These are phyloP conservation scores for Puffinus mauretanicus DNA, from an alignment of 2,113 vertebrate genomes.

Conservation along the genomic window DNA sequence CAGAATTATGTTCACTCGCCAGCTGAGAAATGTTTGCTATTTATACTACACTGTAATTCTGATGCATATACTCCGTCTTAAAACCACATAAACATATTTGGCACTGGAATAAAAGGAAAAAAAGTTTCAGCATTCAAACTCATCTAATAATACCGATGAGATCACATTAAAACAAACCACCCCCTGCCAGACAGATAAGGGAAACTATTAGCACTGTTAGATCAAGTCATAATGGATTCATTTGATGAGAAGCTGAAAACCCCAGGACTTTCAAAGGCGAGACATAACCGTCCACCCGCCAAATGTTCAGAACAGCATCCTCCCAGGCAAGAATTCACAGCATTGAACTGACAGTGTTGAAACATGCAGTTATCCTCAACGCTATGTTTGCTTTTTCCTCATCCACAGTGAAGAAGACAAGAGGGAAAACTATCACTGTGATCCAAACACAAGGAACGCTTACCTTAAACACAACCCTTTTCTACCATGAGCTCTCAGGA, in stretches of 20 bases:
- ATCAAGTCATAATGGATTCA: not conserved
- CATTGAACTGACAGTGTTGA: not conserved
- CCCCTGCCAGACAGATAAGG: not conserved
- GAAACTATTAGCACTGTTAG: not conserved
- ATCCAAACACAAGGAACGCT: not conserved
- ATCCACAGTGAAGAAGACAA: not conserved
- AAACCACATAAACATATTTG: not conserved
- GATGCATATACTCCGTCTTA: not conserved
- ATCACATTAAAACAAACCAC: not conserved
- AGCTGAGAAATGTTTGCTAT: not conserved
- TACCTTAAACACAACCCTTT: not conserved
- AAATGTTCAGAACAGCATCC: not conserved
- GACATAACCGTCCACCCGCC: not conserved
- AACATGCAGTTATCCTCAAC: not conserved
- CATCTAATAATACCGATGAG: not conserved
- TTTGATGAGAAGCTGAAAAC: not conserved
- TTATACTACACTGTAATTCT: not conserved
- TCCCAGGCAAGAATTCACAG: conserved; percentile 4
- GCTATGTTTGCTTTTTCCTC: not conserved
- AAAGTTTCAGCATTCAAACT: not conserved
- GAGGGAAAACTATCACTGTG: not conserved
- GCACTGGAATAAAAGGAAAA: not conserved
- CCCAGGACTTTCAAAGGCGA: not conserved
- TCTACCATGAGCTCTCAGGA: not conserved
- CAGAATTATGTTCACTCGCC: not conserved